Evolutionary conservation across 1,140 invertebrate species (phyloP), one percentile per base, ranked within the genome.

Genomic region (Papilio helenus): DNA sequence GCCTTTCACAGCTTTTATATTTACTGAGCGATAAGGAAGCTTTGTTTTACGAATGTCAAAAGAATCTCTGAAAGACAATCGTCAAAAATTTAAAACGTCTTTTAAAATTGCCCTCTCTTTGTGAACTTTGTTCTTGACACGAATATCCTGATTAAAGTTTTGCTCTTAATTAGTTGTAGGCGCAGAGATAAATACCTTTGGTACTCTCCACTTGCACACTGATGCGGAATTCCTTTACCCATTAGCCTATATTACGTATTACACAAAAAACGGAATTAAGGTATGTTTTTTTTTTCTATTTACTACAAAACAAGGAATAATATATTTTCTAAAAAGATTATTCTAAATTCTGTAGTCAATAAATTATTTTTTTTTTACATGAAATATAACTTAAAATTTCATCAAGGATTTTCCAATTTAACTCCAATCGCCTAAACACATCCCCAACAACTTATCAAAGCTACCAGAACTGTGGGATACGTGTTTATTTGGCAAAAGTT

Each of bases 21-120:
- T 61, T 77, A 65, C 76, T 77, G 29, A 77, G 76, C 76, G 55
- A 77, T 77, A 77, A 77, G 76, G 76, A 29, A 61, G 16, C 76
- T 61, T 77, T 77, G 76, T 77, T 77, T 77, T 16, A 77, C n/a
- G 29, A 77, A 61, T 29, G 55, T 42, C 76, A 61, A 77, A 42
- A 65, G 34, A 77, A 77, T 77, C n/a, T 34, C 51, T 77, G 76
- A 26, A 65, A 34, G 61, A 65, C 61, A 29, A 65, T 65, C 61
- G 61, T 65, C 61, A 65, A 65, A 65, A 65, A 65, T 65, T 65
- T 65, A 65, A 65, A 65, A 65, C 23, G 61, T 65, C 61, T 65
- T 65, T 65, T 65, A 29, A 65, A 61, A 65, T 29, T 29, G 23
- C 23, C 61, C 26, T 65, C 26, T 16, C 61, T 65, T 65, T 65